A percentile compares a stretch with the other conserved stretches of the same genome.
These are phyloP conservation scores for Saturnia japonica DNA, from an alignment of 2,888 invertebrate species.

Conservation along the genomic window DNA sequence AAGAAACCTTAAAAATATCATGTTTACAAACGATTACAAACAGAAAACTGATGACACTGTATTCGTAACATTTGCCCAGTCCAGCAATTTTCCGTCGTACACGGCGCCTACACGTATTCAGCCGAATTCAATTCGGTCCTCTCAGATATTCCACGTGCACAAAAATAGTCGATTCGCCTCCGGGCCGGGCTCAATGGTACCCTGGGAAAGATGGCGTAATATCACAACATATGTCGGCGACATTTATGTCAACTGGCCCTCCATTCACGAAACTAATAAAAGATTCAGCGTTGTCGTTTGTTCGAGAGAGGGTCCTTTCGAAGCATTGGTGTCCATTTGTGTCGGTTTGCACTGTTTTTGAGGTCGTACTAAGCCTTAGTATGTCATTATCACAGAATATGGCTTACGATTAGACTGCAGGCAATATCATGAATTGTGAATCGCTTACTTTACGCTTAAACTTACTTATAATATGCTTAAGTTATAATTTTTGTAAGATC, in stretches of 20 bases:
- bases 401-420: conserved; percentile 52
- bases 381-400: conserved; percentile 63
- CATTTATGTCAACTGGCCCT: conserved; percentile 79
- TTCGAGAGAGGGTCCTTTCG: conserved; percentile 67
- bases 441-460: conserved; percentile 30
- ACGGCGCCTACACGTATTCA: conserved; percentile 33
- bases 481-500: too few species aligned
- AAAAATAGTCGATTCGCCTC: conserved; percentile 60
- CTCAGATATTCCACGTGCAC: conserved; percentile 65
- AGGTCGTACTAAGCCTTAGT: conserved; percentile 57
- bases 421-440: conserved; percentile 43
- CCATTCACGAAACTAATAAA: conserved; percentile 80
- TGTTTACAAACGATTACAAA: conserved; percentile 18
- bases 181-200: conserved; percentile 60
- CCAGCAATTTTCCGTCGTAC: conserved; percentile 38
- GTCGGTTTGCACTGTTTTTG: conserved; percentile 49
- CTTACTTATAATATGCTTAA: not conserved
- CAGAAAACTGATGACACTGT: conserved; percentile 32
- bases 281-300: conserved; percentile 79
- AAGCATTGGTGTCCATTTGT: conserved; percentile 59
- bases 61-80: conserved; percentile 32
- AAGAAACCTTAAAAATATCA: not conserved
- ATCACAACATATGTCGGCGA: conserved; percentile 79
- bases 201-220: conserved; percentile 68
- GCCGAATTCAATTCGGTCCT: conserved; percentile 58